phyloP scores from a whole-genome alignment of 2,888 invertebrate genomes.

The Prosapia bicincta region DNA sequence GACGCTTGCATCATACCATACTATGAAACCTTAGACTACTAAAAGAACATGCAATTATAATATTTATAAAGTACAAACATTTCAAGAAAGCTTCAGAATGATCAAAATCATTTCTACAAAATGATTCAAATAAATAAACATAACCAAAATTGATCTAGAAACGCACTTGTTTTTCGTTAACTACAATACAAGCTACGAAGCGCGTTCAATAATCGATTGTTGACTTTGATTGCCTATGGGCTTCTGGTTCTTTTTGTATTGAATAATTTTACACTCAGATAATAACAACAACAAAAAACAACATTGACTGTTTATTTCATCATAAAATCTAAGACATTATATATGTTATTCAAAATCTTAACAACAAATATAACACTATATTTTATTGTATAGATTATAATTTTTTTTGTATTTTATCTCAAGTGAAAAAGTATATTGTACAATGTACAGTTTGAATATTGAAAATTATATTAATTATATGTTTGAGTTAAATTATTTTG shows the following conservation, averaged over 20 bases:
- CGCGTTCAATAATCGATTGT: slow-evolving; percentile 29
- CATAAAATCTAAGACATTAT: too few relatives aligned
- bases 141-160: slow-evolving; percentile 30
- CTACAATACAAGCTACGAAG: slow-evolving; percentile 17
- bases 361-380: too few relatives aligned
- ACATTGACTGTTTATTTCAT: too few relatives aligned
- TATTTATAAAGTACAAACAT: background rate
- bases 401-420: too few relatives aligned
- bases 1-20: slow-evolving; percentile 28
- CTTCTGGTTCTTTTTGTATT: background rate
- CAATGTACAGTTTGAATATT: too few relatives aligned
- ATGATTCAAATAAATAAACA: slow-evolving; percentile 27
- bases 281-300: too few relatives aligned
- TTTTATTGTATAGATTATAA: too few relatives aligned
- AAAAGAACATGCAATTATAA: background rate
- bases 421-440: too few relatives aligned
- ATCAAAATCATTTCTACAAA: background rate
- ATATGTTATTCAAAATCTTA: too few relatives aligned
- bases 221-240: slow-evolving; percentile 13
- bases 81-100: background rate
- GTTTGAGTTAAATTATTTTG: too few relatives aligned
- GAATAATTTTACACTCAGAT: background rate
- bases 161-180: slow-evolving; percentile 32
- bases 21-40: background rate
- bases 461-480: too few relatives aligned